phyloP scores from a whole-genome alignment of 2,797 vertebrate species.

The Lophotriccus pileatus region DNA sequence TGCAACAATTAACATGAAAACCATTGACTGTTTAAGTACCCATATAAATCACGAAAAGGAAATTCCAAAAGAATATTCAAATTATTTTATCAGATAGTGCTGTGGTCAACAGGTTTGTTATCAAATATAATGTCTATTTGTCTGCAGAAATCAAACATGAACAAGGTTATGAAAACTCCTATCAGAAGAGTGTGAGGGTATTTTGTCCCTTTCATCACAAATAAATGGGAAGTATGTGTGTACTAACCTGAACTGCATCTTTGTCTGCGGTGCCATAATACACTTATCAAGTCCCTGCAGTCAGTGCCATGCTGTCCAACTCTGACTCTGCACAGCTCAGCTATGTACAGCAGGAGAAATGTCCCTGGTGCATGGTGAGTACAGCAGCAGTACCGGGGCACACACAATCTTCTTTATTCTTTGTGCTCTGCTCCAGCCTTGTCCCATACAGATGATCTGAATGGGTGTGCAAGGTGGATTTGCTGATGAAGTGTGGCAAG shows the following conservation, averaged over 20 bases:
- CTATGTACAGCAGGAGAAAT: accelerated
- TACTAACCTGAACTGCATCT: background rate
- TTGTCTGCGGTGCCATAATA: background rate
- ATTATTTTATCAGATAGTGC: background rate
- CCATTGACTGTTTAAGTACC: background rate
- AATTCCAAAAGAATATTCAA: background rate
- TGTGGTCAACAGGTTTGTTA: background rate
- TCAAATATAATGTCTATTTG: background rate
- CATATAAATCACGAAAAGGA: background rate
- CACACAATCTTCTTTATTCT: accelerated
- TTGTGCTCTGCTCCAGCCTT: accelerated
- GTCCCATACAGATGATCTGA: too few relatives aligned
- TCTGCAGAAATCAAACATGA: background rate
- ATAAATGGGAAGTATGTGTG: background rate
- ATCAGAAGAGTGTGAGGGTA: background rate
- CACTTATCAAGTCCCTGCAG: background rate
- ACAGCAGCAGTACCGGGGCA: background rate
- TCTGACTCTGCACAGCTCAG: background rate
- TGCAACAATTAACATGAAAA: background rate
- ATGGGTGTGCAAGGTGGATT: background rate
- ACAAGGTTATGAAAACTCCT: background rate
- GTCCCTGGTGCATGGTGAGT: accelerated
- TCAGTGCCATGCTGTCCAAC: background rate
- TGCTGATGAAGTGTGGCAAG: background rate
- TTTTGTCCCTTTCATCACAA: background rate